Conservation (phyloP, 2,888 invertebrate species). For the Parnassius orleans region DNA sequence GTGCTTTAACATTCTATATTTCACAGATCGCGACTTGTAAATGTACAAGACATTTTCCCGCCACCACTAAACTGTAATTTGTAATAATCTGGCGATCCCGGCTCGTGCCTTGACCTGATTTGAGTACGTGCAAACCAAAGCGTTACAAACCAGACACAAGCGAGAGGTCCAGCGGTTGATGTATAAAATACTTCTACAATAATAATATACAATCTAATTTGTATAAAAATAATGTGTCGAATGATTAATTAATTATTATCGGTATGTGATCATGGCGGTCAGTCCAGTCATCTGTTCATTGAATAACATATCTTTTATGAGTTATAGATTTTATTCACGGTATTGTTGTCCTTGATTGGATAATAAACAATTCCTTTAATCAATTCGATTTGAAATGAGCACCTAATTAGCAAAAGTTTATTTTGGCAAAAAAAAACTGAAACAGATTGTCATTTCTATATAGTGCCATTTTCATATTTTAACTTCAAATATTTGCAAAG, state of each 20-base stretch:
- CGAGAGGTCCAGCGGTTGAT: conserved; percentile 45
- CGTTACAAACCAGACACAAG: conserved; percentile 36
- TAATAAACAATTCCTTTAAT: neutral
- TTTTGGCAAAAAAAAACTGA: too few species aligned
- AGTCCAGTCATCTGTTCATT: conserved; percentile 4
- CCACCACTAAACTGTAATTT: conserved; percentile 41
- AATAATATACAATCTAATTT: too few species aligned
- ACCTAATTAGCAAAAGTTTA: too few species aligned
- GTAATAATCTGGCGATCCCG: conserved; percentile 66
- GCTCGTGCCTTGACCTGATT: conserved; percentile 73
- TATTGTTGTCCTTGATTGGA: neutral
- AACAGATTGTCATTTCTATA: too few species aligned
- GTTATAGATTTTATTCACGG: neutral
- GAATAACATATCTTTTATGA: conserved; percentile 1
- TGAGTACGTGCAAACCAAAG: conserved; percentile 48
- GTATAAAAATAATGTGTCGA: neutral
- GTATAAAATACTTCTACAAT: conserved; percentile 12
- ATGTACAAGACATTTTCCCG: conserved; percentile 9
- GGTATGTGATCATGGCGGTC: conserved; percentile 15
- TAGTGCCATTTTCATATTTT: neutral
- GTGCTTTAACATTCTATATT: neutral
- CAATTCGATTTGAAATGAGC: too few species aligned
- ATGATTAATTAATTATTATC: conserved; percentile 5
- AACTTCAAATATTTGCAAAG: conserved; percentile 1
- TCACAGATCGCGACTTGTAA: conserved; percentile 8